A percentile compares a stretch with the other conserved stretches of the same genome.
Conservation (phyloP, 2,888 invertebrate genomes). For the Lithophane leautieri region DNA sequence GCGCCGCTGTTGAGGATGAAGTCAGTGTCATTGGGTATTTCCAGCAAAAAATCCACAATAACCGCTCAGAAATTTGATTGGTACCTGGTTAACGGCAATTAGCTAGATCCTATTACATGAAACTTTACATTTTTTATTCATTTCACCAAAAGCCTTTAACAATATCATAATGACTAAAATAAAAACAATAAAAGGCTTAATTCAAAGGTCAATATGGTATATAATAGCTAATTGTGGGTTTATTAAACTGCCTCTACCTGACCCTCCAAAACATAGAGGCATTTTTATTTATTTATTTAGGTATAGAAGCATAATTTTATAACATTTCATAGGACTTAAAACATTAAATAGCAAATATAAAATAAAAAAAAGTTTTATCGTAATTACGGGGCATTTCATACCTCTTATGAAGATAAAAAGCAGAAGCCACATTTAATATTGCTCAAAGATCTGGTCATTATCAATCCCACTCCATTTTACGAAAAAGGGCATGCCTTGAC, state of each 20-base stretch:
- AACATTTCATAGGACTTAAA: neutral
- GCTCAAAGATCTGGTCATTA: slow-evolving; percentile 36
- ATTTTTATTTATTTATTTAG: too few relatives aligned
- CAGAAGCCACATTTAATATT: slow-evolving; percentile 30
- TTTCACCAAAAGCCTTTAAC: too few relatives aligned
- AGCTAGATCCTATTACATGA: too few relatives aligned
- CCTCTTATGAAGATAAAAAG: neutral
- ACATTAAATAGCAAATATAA: too few relatives aligned
- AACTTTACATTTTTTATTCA: too few relatives aligned
- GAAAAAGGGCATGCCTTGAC: slow-evolving; percentile 38
- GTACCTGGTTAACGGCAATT: too few relatives aligned
- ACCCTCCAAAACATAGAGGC: neutral
- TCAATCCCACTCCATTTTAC: slow-evolving; percentile 30
- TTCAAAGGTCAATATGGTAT: too few relatives aligned
- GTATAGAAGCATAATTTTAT: neutral
- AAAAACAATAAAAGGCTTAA: too few relatives aligned
- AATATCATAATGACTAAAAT: too few relatives aligned
- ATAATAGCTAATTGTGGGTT: neutral
- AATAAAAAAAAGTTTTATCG: too few relatives aligned
- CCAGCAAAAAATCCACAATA: neutral
- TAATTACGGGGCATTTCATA: slow-evolving; percentile 1
- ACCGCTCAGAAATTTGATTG: too few relatives aligned
- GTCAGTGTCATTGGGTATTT: neutral
- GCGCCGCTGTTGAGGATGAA: neutral
- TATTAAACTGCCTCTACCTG: neutral